A percentile compares a stretch with the other conserved stretches of the same genome.
Conservation (phyloP, 92 coral and sea anemone species). For the Siderastrea siderea region DNA sequence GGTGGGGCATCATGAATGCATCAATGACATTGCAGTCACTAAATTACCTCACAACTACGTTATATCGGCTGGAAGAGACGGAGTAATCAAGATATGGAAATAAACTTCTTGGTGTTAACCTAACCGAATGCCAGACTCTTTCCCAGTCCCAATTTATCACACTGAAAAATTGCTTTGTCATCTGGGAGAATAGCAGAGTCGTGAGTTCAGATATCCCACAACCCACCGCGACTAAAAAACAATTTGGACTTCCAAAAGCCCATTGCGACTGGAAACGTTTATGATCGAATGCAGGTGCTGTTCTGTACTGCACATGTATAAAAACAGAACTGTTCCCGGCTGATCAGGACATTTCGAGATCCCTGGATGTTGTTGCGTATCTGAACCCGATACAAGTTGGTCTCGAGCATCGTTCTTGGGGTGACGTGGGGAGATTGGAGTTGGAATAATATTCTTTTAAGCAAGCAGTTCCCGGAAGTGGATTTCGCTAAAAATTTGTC, state of each 20-base stretch:
- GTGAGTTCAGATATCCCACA: neutral
- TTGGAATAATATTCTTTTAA: neutral
- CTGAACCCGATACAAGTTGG: neutral
- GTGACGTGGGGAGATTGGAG: neutral
- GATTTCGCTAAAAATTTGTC: too few species aligned
- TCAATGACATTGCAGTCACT: slow-evolving; percentile 89
- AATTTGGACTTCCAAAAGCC: too few species aligned
- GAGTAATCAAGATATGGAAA: slow-evolving; percentile 97
- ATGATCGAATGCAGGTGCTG: too few species aligned
- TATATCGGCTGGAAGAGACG: slow-evolving; percentile 95
- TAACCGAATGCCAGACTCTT: too few species aligned
- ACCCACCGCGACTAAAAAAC: too few species aligned
- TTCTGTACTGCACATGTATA: too few species aligned
- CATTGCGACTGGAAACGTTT: too few species aligned
- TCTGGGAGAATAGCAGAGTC: too few species aligned
- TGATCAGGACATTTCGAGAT: neutral
- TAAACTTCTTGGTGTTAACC: slow-evolving; percentile 5
- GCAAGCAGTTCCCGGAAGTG: too few species aligned
- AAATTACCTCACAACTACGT: slow-evolving; percentile 94
- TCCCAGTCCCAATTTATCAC: too few species aligned
- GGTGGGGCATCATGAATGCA: slow-evolving; percentile 98
- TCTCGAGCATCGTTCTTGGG: too few species aligned
- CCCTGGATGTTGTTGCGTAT: neutral
- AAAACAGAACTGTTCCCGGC: neutral
- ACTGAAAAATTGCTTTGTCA: too few species aligned